A percentile compares a stretch with the other conserved stretches of the same genome.
Conservation (phyloP, 2,888 invertebrate species). For the Leptodirus hochenwartii region DNA sequence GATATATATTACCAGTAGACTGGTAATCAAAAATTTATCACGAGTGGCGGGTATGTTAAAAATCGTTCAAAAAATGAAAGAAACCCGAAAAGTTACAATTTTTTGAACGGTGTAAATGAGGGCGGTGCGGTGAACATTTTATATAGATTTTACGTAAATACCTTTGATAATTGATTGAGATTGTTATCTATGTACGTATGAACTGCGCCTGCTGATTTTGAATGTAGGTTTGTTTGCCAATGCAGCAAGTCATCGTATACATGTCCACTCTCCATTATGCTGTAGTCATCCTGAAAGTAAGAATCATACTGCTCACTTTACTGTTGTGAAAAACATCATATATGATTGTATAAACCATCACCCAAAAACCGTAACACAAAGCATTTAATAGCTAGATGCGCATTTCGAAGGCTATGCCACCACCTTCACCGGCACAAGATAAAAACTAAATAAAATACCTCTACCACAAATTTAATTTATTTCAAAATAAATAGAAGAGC, state of each 20-base stretch:
- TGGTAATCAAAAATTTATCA: too few relatives aligned
- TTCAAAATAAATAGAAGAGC: too few relatives aligned
- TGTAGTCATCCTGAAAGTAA: constrained; percentile 22
- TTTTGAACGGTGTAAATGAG: background rate
- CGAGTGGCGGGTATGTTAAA: too few relatives aligned
- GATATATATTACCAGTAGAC: too few relatives aligned
- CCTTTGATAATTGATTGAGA: constrained; percentile 66
- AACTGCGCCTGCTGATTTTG: constrained; percentile 50
- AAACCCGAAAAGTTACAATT: constrained; percentile 6
- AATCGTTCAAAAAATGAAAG: too few relatives aligned
- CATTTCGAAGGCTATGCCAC: too few relatives aligned
- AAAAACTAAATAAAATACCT: too few relatives aligned
- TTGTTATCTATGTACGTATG: constrained; percentile 59
- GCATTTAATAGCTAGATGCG: too few relatives aligned
- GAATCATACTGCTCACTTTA: constrained; percentile 18
- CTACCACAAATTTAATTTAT: too few relatives aligned
- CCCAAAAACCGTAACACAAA: too few relatives aligned
- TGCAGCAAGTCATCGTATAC: constrained; percentile 47
- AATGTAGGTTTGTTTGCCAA: constrained; percentile 52
- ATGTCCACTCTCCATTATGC: constrained; percentile 35
- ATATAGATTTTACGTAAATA: constrained; percentile 20
- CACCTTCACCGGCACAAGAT: too few relatives aligned
- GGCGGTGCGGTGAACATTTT: background rate
- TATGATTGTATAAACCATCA: too few relatives aligned
- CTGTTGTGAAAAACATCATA: background rate